These are phyloP conservation scores for Rhyacophila evoluta DNA, from an alignment of 2,888 invertebrate genomes.

Conservation along the genomic window DNA sequence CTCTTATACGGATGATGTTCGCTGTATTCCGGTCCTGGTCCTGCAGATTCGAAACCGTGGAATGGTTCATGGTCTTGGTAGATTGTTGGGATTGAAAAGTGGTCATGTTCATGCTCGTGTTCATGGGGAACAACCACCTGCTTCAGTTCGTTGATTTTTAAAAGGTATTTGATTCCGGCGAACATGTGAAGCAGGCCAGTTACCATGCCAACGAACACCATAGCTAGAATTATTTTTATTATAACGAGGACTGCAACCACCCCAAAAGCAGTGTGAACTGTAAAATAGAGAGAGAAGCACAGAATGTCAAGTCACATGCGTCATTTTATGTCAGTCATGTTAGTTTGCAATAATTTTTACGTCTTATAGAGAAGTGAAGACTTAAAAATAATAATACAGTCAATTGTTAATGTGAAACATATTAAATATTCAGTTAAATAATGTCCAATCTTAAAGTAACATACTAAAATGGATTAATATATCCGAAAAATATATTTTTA, in stretches of 20 bases:
- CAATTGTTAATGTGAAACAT: too few relatives aligned
- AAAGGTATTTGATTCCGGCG: conserved; percentile 45
- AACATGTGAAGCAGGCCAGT: conserved; percentile 43
- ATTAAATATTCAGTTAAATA: too few relatives aligned
- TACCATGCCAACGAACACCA: conserved; percentile 45
- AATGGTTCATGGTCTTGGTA: background rate
- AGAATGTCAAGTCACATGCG: background rate
- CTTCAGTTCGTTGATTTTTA: conserved; percentile 17
- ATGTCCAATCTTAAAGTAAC: too few relatives aligned
- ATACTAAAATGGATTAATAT: too few relatives aligned
- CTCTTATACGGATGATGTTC: background rate
- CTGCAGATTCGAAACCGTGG: conserved; percentile 36
- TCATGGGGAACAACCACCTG: background rate
- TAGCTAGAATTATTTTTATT: conserved; percentile 47
- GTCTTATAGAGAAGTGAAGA: too few relatives aligned
- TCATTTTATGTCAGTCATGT: background rate
- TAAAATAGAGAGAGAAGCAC: background rate
- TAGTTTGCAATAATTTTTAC: too few relatives aligned
- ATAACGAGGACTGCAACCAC: conserved; percentile 41
- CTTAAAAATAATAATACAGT: too few relatives aligned
- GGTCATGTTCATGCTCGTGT: conserved; percentile 33
- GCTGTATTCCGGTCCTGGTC: background rate
- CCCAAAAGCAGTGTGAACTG: conserved; percentile 44
- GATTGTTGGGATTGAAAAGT: conserved; percentile 1
- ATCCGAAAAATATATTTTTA: too few relatives aligned